phyloP scores from a whole-genome alignment of 92 coral and sea anemone genomes.

The Heliopora coerulea region DNA sequence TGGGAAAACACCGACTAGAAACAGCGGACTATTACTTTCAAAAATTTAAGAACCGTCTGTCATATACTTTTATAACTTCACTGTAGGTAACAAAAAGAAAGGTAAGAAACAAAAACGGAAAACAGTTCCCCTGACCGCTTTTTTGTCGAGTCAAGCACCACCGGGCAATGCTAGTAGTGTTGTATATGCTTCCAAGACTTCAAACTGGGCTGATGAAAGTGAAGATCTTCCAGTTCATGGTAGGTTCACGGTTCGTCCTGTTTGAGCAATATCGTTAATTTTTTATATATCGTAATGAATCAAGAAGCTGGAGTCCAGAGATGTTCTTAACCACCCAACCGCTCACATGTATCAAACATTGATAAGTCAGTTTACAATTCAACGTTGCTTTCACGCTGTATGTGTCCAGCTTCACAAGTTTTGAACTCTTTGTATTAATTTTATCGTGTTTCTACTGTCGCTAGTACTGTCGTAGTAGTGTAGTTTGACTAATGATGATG shows the following conservation, averaged over 20 bases:
- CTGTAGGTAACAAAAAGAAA: slow-evolving; percentile 65
- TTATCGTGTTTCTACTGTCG: no score
- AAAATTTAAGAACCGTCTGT: neutral
- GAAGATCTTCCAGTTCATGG: slow-evolving; percentile 85
- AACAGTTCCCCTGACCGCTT: slow-evolving; percentile 73
- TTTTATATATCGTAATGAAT: no score
- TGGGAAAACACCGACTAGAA: neutral
- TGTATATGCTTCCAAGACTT: slow-evolving; percentile 63
- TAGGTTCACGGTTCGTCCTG: slow-evolving; percentile 36
- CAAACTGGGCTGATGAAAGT: slow-evolving; percentile 97
- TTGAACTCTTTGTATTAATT: no score
- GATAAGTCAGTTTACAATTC: no score
- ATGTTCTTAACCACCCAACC: no score
- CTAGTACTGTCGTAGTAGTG: no score
- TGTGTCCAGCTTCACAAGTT: no score
- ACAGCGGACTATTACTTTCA: neutral
- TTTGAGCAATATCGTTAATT: neutral
- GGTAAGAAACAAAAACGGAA: slow-evolving; percentile 93
- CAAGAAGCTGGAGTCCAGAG: no score
- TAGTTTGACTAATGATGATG: no score
- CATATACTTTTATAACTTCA: neutral
- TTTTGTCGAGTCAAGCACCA: slow-evolving; percentile 73
- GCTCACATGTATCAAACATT: no score
- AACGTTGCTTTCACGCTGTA: no score
- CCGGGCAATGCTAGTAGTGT: slow-evolving; percentile 63